Base-by-base conservation (phyloP, 53 echinoderm and acorn worm genomes). In the Astropecten irregularis region DNA sequence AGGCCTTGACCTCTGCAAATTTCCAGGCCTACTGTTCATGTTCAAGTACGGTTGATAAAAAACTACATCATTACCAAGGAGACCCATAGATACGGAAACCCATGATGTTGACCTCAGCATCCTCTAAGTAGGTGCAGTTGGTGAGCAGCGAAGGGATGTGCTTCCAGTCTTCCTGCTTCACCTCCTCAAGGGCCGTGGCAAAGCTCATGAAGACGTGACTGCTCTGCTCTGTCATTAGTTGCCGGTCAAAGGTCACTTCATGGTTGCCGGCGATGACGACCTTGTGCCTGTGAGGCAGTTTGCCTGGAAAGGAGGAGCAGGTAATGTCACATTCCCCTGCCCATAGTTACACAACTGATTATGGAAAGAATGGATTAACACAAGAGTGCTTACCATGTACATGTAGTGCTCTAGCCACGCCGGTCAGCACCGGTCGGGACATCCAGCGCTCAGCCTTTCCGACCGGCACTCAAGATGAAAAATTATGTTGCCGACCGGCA, bases 251-350 rank as follows among this genome's bases (percentile, higher is more conserved):
- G 53, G 92, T 93, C 69, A 94, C 81, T 71, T 99, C 99, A 46
- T 99, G 99, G 67, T 94, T 95, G 13, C 99, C 99, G 38, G 99
- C 99, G 19, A 99, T 95, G 72, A 99, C 99, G 28, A 99, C 76
- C 81, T 99, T 99, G 82, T 99, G 94, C 13, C 85, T 46, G 57
- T 94, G 93, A 21, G 97, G 97, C 40, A 94, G 64, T 23, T 83
- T 77, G 35, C 99, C 94, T 99, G 88, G 10, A 69, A 33, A 20
- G 3, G 2, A 4, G 29, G 42, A 11, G 42, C 42, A 42, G 11
- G 42, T n/a, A n/a, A n/a, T n/a, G n/a, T n/a, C n/a, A n/a, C n/a
- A n/a, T n/a, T n/a, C n/a, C n/a, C n/a, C n/a, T n/a, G n/a, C n/a
- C n/a, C n/a, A n/a, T n/a, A n/a, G n/a, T n/a, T n/a, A n/a, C n/a